Base-by-base conservation (phyloP, 1,140 invertebrate species). In the Papilio polyxenes region DNA sequence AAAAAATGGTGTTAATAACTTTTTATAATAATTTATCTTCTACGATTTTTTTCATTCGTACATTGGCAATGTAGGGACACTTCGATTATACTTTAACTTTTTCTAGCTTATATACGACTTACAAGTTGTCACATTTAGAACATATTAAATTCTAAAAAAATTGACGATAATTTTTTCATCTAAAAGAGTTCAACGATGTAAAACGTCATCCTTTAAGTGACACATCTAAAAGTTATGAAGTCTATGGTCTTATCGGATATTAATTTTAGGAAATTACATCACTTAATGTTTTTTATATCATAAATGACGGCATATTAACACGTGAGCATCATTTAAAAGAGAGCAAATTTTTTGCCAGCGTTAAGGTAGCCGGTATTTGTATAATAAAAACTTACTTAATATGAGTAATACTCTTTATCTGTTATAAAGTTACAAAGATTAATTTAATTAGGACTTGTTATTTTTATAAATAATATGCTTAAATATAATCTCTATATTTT, bases 271-370 rank as follows among this genome's bases (percentile, higher is more conserved):
- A 82, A 84, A 88, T 92, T 91, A 92, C 89, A 92, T 92, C 91
- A 92, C 87, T 82, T 82, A 81, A 85, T 86, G 79, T 87, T 89
- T 92, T 44, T 92, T 91, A 89, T 86, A 85, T 85, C 79, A 86
- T 85, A 87, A 83, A 87, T 89, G 86, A 90, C 85, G 87, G 53
- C 85, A 86, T 87, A 88, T 85, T 85, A 85, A 86, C 83, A 87
- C 90, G 89, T 90, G 90, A 88, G 85, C 85, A 87, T 85, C 81
- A 89, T 90, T 87, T 89, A 87, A 92, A 92, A 91, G 90, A 92
- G 91, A 92, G 90, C 90, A 87, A 76, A 79, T 86, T 91, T 91
- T 90, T 90, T 87, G 82, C 76, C 20, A 15, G 51, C 49, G 75
- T 8, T 77, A 49, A 77, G 56, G 48, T 15, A 77, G 49, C 75